Conservation (phyloP, 1,140 invertebrate species). For the Papilio machaon region DNA sequence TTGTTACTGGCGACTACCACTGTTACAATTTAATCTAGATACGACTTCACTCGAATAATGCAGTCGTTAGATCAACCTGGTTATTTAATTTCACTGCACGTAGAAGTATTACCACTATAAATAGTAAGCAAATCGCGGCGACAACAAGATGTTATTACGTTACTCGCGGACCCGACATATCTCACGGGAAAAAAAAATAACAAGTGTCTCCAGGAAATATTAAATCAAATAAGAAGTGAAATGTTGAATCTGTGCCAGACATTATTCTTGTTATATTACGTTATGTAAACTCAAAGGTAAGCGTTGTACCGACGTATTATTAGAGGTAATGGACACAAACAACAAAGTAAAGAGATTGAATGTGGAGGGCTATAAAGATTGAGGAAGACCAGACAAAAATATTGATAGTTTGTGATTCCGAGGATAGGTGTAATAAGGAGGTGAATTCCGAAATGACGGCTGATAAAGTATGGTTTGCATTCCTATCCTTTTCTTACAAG, state of each 20-base stretch:
- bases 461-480: no score
- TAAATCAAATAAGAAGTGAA: conserved; percentile 18
- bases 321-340: no score
- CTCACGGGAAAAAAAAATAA: conserved; percentile 13
- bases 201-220: conserved; percentile 7
- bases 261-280: background rate
- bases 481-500: no score
- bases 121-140: conserved; percentile 5
- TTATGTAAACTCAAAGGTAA: background rate
- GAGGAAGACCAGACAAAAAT: no score
- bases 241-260: conserved; percentile 18
- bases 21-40: no score
- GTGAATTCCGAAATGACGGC: no score
- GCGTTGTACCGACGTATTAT: no score
- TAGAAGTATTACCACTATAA: conserved; percentile 7
- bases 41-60: background rate
- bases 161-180: background rate
- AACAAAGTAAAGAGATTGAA: no score
- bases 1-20: no score
- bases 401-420: no score
- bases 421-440: no score
- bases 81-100: background rate
- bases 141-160: conserved; percentile 4
- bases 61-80: background rate
- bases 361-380: no score